Evolutionary conservation across 2,888 invertebrate species (phyloP).

Genomic region (Nomada goodeniana): DNA sequence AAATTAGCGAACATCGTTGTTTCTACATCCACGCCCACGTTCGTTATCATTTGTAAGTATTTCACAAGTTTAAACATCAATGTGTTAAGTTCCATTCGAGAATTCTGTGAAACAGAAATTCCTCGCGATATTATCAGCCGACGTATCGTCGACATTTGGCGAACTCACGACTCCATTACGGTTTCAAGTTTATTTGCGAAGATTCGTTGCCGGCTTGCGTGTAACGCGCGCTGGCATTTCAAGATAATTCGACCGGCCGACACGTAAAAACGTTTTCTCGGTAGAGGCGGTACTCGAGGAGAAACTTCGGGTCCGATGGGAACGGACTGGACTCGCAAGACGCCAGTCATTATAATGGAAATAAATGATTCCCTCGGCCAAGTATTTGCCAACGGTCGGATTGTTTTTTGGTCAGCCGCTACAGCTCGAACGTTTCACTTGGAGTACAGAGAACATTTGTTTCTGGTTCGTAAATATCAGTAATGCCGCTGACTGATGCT

Average conservation of each 20-base stretch:
- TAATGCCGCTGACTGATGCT: not conserved
- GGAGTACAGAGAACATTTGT: not conserved
- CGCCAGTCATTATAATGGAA: conserved; percentile 41
- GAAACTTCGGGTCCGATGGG: conserved; percentile 34
- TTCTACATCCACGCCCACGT: too few relatives aligned
- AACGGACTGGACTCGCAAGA: conserved; percentile 11
- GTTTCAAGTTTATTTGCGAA: not conserved
- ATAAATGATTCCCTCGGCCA: conserved; percentile 34
- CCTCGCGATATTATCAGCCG: too few relatives aligned
- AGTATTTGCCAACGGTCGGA: conserved; percentile 7
- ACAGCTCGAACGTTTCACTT: not conserved
- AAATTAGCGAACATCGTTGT: too few relatives aligned
- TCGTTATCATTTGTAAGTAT: too few relatives aligned
- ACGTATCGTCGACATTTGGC: too few relatives aligned
- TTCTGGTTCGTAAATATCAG: not conserved
- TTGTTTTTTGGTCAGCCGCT: conserved; percentile 1
- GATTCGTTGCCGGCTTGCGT: conserved; percentile 1
- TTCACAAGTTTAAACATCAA: too few relatives aligned
- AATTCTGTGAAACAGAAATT: too few relatives aligned
- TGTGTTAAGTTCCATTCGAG: too few relatives aligned
- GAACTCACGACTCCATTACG: not conserved
- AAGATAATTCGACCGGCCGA: conserved; percentile 33
- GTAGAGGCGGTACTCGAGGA: conserved; percentile 29
- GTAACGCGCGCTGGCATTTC: conserved; percentile 6
- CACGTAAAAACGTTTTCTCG: conserved; percentile 45